Evolutionary conservation across 2,797 vertebrate species (phyloP), one percentile per base, ranked within the genome.

Genomic region (Petrocephalus sullivani): DNA sequence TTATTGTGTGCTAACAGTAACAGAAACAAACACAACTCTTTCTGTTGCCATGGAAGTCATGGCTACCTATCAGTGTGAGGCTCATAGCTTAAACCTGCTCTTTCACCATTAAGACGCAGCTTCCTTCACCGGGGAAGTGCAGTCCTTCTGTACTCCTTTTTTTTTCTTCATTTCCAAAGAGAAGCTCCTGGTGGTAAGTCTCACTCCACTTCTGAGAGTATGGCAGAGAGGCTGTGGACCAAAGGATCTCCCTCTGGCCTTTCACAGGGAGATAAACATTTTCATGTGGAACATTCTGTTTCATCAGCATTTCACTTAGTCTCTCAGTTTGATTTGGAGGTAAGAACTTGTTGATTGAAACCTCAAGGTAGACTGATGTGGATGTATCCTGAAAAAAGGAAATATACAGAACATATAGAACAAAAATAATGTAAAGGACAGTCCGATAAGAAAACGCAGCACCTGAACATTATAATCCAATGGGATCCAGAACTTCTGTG

Each of bases 11-110:
- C 56, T 16, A 60, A 16, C 21, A 37, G 88, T 86, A 89, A 83
- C 54, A 21, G 86, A 87, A 87, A 83, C 85, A 87, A 92, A 92
- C 91, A 90, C 91, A 90, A 90, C 23, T 90, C 90, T 90, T 89
- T 91, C 87, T 90, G 89, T 91, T 81, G 84, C 61, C 88, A 85
- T 91, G 90, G 89, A 90, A 88, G 54, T 92, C 81, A 88, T 88
- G 89, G 85, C 87, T 83, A 87, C 58, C 75, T 89, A 89, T 87
- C 87, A 87, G 89, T 91, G 78, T 51, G 46, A 21, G 81, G 81
- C 49, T 84, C 21, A 16, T 51, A 84, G 82, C 4, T 84, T 54
- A 14, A 54, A 84, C 51, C 82, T 9, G 23, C 49, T 84, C 37
- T 54, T 46, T 21, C 71, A 2, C 37, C 0, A 4, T 23, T 46